Evolutionary conservation across 2,797 vertebrate species (phyloP), one percentile per base, ranked within the genome.

Genomic region (Cichlasoma orientale): DNA sequence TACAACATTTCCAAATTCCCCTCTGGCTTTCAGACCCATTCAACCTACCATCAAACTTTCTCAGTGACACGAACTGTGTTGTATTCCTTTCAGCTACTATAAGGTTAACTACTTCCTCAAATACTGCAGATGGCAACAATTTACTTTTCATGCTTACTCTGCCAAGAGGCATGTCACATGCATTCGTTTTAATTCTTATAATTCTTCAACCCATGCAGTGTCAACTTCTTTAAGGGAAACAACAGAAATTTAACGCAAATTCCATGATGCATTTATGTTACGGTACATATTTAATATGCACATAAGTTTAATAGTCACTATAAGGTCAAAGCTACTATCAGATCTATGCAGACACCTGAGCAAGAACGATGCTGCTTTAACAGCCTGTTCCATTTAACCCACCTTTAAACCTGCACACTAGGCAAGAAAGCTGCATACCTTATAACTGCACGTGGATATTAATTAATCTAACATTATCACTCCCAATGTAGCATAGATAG

Each of bases 401-500:
- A 79, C 74, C 73, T 79, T 75, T 50, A 59, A 58, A 57, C 71
- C 47, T 38, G 75, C 44, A 79, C 56, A 59, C 72, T 12, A 70
- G 19, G 19, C 38, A 53, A 77, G 44, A 78, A 33, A 56, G 74
- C 25, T 38, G 56, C 31, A 38, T 38, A 57, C 27, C 10, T 63
- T 50, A n/a, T 29, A 50, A 13, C 44, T 50, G 44, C 63, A 68
- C 63, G 9, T 50, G 44, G 25, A 78, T 83, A 66, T 14, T 74
- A 79, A 47, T 81, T 70, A 56, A 84, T 80, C 23, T 63, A 29
- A 82, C 59, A 81, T 85, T 29, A 84, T 74, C 56, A 55, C 68
- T 79, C 61, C 18, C 53, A 86, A 56, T 80, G 77, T 83, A 82
- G 78, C 57, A 44, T 7, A 89, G 85, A 88, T 86, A 84, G 74